Base-by-base conservation (phyloP, 2,113 vertebrate species). In the Pseudonaja textilis region DNA sequence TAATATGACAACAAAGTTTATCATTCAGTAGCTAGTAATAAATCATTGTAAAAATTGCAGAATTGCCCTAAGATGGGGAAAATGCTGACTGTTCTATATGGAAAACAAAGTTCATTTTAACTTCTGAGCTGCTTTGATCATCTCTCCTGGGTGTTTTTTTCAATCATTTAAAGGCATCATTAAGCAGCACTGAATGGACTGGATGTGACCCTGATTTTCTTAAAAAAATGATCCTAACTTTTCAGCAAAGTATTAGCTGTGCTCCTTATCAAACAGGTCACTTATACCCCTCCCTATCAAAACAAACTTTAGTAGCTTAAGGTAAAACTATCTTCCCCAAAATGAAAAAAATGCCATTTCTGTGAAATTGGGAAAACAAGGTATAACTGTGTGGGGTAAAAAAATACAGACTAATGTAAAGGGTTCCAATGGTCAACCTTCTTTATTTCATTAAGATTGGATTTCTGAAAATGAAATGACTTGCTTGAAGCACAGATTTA, bases 11-110 rank as follows among this genome's bases (percentile, higher is more conserved):
- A 91, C 42, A 64, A 85, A 91, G 88, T 97, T 94, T 93, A 90
- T 95, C 92, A 95, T 95, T 96, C 94, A 93, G 61, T 94, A 95
- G 90, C 85, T 96, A 90, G 69, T 96, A 95, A 97, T 93, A 95
- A 96, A 92, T 94, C 94, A 95, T 93, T 95, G 92, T 91, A 94
- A 91, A 94, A 55, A 74, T 56, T 94, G 86, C 88, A 88, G 85
- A 88, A 59, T 88, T 88, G 69, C 34, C 29, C 85, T 92, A 90
- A 91, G 87, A 92, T 94, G 91, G 47, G 91, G 50, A 85, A 93
- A 93, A 94, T 94, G 90, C 59, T 92, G 93, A 95, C 74, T 91
- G 25, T 87, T 90, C 87, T 94, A 20, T 0, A 0, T 94, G 88
- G 69, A 90, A 95, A 95, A 92, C 85, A 95, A 94, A 94, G 94